Evolutionary conservation across 1,140 invertebrate genomes (phyloP), one percentile per base, ranked within the genome.

Genomic region (Drosophila sproati): DNA sequence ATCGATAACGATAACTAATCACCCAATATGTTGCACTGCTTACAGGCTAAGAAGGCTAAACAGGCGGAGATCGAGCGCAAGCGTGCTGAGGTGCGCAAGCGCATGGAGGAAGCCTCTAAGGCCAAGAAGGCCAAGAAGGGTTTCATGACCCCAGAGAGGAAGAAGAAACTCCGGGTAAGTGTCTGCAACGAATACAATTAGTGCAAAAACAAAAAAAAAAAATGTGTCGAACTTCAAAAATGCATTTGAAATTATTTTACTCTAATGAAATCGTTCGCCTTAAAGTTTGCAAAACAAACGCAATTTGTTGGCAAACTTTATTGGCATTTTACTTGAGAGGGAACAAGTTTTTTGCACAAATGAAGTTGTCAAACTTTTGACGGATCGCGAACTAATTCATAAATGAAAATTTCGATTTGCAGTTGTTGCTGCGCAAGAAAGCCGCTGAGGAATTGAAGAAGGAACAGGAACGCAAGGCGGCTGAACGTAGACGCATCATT

Each of bases 401-500:
- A 20, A 20, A 20, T 20, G 20, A 2, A 20, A 1, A 20, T 48
- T 7, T 39, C 5, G 4, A 5, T n/a, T 41, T 29, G 32, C 92
- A 97, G 96, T 95, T 99, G 95, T 94, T 99, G 94, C 95, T 99
- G 94, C 98, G 99, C 96, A 98, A 99, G 94, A 99, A 99, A 95
- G 99, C 99, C 92, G 98, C 99, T 89, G 99, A 99, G 94, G 98
- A 99, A 94, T 95, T 99, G 94, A 99, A 99, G 95, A 99, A 99
- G 93, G 98, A 99, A 95, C 98, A 99, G 93, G 98, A 99, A 94
- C 96, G 98, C 92, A 99, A 99, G 95, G 98, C 98, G 37, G 97
- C 98, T 78, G 98, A 99, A 93, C 97, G 98, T 93, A 98, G 98
- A 94, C 96, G 97, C 92, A 98, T 98, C 94, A 99, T 99, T 93